Evolutionary conservation across 2,888 invertebrate species (phyloP).

Genomic region (Lepidonotus clava): DNA sequence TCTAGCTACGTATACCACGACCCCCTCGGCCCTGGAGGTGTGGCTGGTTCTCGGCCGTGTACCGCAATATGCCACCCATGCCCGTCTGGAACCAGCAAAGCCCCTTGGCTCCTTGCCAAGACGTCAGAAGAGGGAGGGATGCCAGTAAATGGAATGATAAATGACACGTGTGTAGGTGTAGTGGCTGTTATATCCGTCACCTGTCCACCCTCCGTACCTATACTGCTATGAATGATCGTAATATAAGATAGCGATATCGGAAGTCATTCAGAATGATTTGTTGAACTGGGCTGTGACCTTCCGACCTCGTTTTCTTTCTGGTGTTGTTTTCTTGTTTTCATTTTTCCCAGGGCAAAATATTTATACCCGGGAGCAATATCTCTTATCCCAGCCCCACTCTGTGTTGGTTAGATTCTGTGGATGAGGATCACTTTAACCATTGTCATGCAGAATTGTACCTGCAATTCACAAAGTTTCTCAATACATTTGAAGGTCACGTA

Average conservation of each 20-base stretch:
- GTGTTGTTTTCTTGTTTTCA: no score
- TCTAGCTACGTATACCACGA: background rate
- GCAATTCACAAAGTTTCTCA: no score
- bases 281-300: no score
- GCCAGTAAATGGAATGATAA: background rate
- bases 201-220: background rate
- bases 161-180: background rate
- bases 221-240: background rate
- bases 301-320: no score
- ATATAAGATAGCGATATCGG: background rate
- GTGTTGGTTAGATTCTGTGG: no score
- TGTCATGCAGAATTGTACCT: no score
- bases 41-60: background rate
- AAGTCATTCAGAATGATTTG: no score
- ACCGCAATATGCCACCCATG: background rate
- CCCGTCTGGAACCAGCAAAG: constrained; percentile 6
- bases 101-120: background rate
- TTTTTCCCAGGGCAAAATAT: no score
- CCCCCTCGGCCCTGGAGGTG: background rate
- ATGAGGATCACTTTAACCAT: no score
- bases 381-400: no score
- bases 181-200: background rate
- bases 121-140: background rate
- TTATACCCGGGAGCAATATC: no score
- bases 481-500: no score